These are phyloP conservation scores for Corydoras sp. DNA, from an alignment of 2,113 vertebrate species.

Conservation along the genomic window DNA sequence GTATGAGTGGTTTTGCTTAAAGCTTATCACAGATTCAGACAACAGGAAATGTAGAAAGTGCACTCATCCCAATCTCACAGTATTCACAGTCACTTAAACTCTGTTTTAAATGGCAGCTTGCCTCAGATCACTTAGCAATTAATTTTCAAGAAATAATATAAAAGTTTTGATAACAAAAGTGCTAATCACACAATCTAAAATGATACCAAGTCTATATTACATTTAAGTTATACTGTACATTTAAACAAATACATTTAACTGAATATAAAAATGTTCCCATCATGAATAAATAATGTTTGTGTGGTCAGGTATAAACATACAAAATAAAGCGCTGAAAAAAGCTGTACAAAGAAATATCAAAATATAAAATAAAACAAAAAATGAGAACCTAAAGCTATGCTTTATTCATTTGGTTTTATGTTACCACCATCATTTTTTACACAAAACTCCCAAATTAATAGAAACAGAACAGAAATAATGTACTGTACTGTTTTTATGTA, in stretches of 20 bases:
- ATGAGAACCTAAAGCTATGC: conserved; percentile 60
- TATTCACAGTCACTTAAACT: background rate
- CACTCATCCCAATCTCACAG: background rate
- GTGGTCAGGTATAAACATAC: conserved; percentile 43
- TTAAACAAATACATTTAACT: conserved; percentile 62
- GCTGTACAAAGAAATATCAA: conserved; percentile 69
- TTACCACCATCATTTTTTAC: background rate
- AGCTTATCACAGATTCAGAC: conserved; percentile 13
- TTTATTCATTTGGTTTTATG: conserved; percentile 57
- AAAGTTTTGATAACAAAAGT: conserved; percentile 48
- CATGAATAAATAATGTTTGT: conserved; percentile 67
- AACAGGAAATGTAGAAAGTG: background rate
- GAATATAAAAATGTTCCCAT: conserved; percentile 62
- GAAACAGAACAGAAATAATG: background rate
- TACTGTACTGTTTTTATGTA: background rate
- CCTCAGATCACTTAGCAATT: background rate
- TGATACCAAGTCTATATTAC: conserved; percentile 63
- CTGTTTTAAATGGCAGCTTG: background rate
- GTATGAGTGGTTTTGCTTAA: conserved; percentile 2
- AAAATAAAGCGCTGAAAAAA: conserved; percentile 32
- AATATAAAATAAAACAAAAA: conserved; percentile 62
- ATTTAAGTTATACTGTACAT: conserved; percentile 58
- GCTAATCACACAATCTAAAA: conserved; percentile 52
- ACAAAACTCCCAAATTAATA: background rate
- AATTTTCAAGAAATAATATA: conserved; percentile 25